Evolutionary conservation across 2,797 vertebrate genomes (phyloP).

Genomic region (Danio tinwini): DNA sequence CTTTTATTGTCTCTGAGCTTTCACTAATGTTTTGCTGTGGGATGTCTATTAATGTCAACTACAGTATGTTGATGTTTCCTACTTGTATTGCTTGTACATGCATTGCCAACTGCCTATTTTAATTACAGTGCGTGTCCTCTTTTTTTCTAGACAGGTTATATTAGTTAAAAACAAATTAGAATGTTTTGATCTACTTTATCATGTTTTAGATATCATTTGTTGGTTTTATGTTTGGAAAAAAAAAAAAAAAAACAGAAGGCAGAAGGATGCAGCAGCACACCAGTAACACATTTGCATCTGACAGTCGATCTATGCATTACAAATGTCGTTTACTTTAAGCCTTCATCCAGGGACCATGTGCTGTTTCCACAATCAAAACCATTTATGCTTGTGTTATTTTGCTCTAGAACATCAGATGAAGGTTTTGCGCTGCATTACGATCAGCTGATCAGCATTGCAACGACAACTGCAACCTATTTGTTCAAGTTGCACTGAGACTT

Average conservation of each 20-base stretch:
- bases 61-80: too few species aligned
- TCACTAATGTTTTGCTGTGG: too few species aligned
- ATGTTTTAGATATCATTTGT: not conserved
- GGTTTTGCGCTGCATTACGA: not conserved
- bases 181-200: not conserved
- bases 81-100: not conserved
- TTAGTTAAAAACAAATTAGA: not conserved
- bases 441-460: not conserved
- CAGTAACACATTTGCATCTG: not conserved
- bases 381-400: not conserved
- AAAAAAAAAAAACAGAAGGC: too few species aligned
- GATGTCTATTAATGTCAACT: too few species aligned
- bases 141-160: not conserved
- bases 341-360: not conserved
- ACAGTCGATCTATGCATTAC: not conserved
- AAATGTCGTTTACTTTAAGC: not conserved
- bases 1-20: too few species aligned
- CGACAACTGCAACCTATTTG: not conserved
- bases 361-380: not conserved
- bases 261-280: not conserved
- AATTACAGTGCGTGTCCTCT: not conserved
- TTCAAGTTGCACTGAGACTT: slow-evolving; percentile 19
- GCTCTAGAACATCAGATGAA: not conserved
- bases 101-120: not conserved
- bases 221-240: not conserved